Conservation (phyloP, 2,113 vertebrate genomes). For the Daboia siamensis region DNA sequence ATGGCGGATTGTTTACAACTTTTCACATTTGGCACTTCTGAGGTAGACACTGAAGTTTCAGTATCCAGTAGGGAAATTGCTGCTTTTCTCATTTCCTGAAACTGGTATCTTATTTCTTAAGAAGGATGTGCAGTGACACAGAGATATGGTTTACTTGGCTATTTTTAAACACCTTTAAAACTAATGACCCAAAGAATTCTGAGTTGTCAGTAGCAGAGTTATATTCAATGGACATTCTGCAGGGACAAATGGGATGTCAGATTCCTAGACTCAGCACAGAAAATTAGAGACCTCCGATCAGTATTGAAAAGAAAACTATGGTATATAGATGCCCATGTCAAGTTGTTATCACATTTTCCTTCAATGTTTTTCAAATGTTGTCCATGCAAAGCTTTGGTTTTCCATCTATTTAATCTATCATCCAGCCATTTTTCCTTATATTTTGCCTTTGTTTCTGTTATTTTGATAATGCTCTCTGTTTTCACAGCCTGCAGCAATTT, state of each 20-base stretch:
- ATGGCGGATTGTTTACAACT: not conserved
- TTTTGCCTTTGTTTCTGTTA: too few relatives aligned
- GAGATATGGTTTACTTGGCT: accelerated
- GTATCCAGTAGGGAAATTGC: not conserved
- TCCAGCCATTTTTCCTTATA: too few relatives aligned
- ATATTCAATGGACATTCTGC: not conserved
- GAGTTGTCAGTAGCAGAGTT: accelerated
- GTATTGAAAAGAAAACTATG: not conserved
- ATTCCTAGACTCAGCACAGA: not conserved
- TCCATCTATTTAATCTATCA: too few relatives aligned
- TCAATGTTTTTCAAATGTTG: too few relatives aligned
- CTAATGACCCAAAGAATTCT: accelerated
- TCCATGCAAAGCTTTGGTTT: too few relatives aligned
- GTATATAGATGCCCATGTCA: too few relatives aligned
- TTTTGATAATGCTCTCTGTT: too few relatives aligned
- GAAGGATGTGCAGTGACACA: not conserved
- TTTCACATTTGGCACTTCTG: not conserved
- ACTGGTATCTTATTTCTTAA: conserved; percentile 7
- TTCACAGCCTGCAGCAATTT: too few relatives aligned
- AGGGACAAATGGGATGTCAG: not conserved
- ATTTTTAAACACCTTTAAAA: conserved; percentile 30
- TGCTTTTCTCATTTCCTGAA: conserved; percentile 6
- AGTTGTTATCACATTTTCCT: too few relatives aligned
- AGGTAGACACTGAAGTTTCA: not conserved
- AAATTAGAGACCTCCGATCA: not conserved